phyloP scores from a whole-genome alignment of 1,140 invertebrate species.

The Tachypleus tridentatus region DNA sequence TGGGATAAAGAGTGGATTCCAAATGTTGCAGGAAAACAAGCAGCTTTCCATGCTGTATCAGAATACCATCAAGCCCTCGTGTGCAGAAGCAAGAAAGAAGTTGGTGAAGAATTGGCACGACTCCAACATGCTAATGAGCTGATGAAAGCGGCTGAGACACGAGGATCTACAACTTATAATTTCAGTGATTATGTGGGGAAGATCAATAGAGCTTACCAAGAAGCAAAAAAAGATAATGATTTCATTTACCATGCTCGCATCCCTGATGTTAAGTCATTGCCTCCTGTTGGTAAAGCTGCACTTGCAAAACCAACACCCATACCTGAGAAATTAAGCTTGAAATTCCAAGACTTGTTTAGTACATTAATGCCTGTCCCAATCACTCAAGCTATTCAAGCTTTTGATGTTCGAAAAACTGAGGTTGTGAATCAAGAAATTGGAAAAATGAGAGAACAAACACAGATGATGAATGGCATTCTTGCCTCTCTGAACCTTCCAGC shows the following conservation, averaged over 20 bases:
- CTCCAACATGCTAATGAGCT: slow-evolving; percentile 38
- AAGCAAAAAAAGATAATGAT: slow-evolving; percentile 91
- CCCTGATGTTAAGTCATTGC: slow-evolving; percentile 66
- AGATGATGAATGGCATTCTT: slow-evolving; percentile 76
- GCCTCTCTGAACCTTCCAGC: slow-evolving; percentile 93
- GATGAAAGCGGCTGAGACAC: slow-evolving; percentile 24
- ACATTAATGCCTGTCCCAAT: slow-evolving; percentile 75
- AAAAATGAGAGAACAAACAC: slow-evolving; percentile 75
- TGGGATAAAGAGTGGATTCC: slow-evolving; percentile 63
- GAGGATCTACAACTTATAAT: slow-evolving; percentile 1
- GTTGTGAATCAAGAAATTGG: slow-evolving; percentile 54
- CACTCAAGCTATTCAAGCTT: slow-evolving; percentile 74
- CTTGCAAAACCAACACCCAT: slow-evolving; percentile 69
- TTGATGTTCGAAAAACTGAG: slow-evolving; percentile 68
- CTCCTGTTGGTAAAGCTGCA: slow-evolving; percentile 57
- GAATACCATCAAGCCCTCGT: slow-evolving; percentile 80
- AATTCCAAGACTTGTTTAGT: slow-evolving; percentile 71
- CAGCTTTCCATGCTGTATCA: slow-evolving; percentile 70
- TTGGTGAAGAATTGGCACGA: slow-evolving; percentile 88
- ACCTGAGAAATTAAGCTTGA: slow-evolving; percentile 50
- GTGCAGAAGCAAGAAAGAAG: slow-evolving; percentile 59
- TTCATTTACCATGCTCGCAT: slow-evolving; percentile 96
- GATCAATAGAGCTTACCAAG: slow-evolving; percentile 57
- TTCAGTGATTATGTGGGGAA: slow-evolving; percentile 49
- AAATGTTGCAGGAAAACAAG: slow-evolving; percentile 67